A percentile compares a stretch with the other conserved stretches of the same genome.
These are phyloP conservation scores for Leptatherina wallacei DNA, from an alignment of 2,797 vertebrate species.

Conservation along the genomic window DNA sequence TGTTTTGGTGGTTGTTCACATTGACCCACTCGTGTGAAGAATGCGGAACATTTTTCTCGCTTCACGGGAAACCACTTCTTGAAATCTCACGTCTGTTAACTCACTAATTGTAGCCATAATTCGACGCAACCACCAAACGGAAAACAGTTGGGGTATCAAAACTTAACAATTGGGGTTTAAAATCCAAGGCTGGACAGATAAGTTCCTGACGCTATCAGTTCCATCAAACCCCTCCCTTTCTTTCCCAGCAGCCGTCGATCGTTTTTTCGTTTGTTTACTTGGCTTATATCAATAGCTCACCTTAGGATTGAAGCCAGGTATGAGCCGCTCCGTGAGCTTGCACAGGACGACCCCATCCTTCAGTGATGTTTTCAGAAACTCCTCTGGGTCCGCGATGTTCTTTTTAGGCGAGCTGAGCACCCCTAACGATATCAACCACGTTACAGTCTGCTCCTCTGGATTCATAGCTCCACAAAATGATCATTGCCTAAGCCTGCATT, in stretches of 20 bases:
- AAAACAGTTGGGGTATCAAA: not conserved
- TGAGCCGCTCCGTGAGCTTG: constrained; percentile 89
- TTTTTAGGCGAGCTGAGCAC: constrained; percentile 97
- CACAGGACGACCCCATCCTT: constrained; percentile 96
- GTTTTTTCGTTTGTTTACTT: constrained; percentile 24
- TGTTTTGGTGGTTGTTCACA: constrained; percentile 53
- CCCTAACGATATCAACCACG: constrained; percentile 96
- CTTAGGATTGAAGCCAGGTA: constrained; percentile 90
- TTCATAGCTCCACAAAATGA: constrained; percentile 85
- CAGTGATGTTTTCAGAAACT: constrained; percentile 91
- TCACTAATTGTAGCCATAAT: not conserved
- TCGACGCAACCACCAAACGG: not conserved
- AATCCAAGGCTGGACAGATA: constrained; percentile 44
- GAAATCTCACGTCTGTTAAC: constrained; percentile 19
- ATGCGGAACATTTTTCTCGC: constrained; percentile 80
- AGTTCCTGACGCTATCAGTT: constrained; percentile 53
- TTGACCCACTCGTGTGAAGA: constrained; percentile 64
- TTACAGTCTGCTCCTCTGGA: constrained; percentile 94
- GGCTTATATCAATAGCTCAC: constrained; percentile 75
- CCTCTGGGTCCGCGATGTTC: constrained; percentile 91
- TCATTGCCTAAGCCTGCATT: constrained; percentile 65
- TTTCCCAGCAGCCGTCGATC: constrained; percentile 22
- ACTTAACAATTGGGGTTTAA: constrained; percentile 5
- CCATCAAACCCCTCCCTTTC: constrained; percentile 66
- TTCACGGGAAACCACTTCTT: constrained; percentile 67